phyloP scores from a whole-genome alignment of 2,888 invertebrate genomes.

The Nematopogon swammerdamellus region DNA sequence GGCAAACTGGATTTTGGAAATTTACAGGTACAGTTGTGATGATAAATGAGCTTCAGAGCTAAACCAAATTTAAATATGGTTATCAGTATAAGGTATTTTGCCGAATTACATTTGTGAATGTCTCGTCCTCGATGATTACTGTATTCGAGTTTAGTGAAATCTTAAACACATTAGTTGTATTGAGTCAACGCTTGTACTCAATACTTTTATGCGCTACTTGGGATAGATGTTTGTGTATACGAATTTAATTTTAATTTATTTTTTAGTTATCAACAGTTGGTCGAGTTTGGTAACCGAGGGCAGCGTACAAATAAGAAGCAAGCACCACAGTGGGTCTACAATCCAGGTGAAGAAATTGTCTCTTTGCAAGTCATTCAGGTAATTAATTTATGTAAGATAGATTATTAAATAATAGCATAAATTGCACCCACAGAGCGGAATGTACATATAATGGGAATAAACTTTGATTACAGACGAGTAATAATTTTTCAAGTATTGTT shows the following conservation, averaged over 20 bases:
- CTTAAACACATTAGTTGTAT: no score
- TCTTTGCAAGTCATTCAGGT: constrained; percentile 61
- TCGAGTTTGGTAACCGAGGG: constrained; percentile 65
- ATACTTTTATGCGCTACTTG: no score
- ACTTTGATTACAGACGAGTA: constrained; percentile 50
- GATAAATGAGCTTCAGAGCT: no score
- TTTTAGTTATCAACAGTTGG: constrained; percentile 72
- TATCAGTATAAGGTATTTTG: no score
- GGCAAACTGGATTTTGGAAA: constrained; percentile 79
- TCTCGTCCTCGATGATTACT: no score
- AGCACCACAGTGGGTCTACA: constrained; percentile 75
- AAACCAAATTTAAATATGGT: no score
- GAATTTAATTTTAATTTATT: no score
- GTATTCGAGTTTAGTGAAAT: no score
- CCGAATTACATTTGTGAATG: no score
- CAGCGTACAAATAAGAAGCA: constrained; percentile 59
- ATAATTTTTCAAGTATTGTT: constrained; percentile 62
- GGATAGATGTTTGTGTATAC: no score
- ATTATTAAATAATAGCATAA: background rate
- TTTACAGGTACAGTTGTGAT: constrained; percentile 84
- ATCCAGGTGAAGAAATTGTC: constrained; percentile 74
- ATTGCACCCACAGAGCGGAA: background rate
- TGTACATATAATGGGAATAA: no score
- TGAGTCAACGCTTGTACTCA: no score
- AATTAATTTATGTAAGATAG: constrained; percentile 4